Evolutionary conservation across 1,140 invertebrate genomes (phyloP), one percentile per base, ranked within the genome.

Genomic region (Propsilocerus akamusi): DNA sequence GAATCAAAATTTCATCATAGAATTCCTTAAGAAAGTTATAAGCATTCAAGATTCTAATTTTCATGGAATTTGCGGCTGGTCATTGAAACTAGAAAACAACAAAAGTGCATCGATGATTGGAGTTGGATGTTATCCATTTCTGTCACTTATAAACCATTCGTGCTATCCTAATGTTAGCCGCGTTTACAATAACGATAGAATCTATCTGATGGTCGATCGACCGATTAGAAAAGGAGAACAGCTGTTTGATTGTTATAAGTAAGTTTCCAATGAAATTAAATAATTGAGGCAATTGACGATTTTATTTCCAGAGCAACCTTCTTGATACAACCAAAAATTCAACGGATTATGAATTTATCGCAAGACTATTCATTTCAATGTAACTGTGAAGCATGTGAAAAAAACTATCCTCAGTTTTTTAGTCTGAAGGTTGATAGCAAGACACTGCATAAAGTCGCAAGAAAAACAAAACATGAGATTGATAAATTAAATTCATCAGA

Each of bases 211-310:
- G 8, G 48, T 49, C 14, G n/a, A 24, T 11, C 10, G 28, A 32
- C 48, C 48, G 10, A 49, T 49, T 34, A 20, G 23, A n/a, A 49
- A 37, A 22, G 48, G 48, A 5, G 17, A 49, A 32, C 48, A 49
- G 12, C 1, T 49, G 5, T 49, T 49, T 49, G 46, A 47, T 41
- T 41, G 34, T 10, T 41, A 41, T 17, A 41, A 20, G 34, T 41
- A 17, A 41, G 14, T 17, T 5, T 17, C n/a, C 20, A n/a, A n/a
- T 37, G n/a, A 17, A 37, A 37, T 6, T 37, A 37, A 2, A 37
- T 37, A 17, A 6, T 37, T 37, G 4, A 4, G 14, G 11, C 11
- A 34, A 34, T 17, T 37, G 12, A 34, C 7, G 7, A n/a, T 37
- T 6, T 41, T 17, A 1, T 17, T 41, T 41, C 22, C 11, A 41